phyloP scores from a whole-genome alignment of 1,140 invertebrate genomes.

The Dendrolimus punctatus region DNA sequence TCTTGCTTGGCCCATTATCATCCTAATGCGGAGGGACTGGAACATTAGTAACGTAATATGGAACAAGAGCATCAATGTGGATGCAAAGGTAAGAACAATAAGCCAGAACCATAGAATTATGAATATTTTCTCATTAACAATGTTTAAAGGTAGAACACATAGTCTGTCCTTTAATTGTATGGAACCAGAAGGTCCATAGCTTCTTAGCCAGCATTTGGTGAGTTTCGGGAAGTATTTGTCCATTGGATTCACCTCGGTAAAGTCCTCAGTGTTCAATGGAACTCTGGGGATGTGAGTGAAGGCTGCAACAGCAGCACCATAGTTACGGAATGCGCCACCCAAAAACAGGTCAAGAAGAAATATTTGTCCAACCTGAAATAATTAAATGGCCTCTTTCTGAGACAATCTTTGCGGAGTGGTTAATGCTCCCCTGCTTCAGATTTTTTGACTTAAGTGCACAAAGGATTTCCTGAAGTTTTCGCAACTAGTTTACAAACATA shows the following conservation, averaged over 20 bases:
- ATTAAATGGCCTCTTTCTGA: background rate
- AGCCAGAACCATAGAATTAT: constrained; percentile 89
- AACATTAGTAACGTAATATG: constrained; percentile 67
- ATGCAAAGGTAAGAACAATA: constrained; percentile 76
- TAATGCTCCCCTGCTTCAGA: too few species aligned
- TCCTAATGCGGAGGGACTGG: constrained; percentile 64
- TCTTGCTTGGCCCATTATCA: constrained; percentile 72
- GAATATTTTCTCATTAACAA: constrained; percentile 88
- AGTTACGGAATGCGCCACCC: constrained; percentile 80
- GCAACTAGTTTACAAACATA: too few species aligned
- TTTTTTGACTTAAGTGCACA: too few species aligned
- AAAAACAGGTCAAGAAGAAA: constrained; percentile 81
- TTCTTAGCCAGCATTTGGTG: constrained; percentile 84
- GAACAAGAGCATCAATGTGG: constrained; percentile 77
- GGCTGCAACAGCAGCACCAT: constrained; percentile 75
- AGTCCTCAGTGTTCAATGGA: constrained; percentile 30
- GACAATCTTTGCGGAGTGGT: too few species aligned
- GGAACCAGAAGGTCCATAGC: constrained; percentile 76
- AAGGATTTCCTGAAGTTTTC: too few species aligned
- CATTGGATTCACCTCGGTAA: constrained; percentile 68
- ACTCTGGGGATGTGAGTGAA: constrained; percentile 53
- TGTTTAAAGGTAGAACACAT: constrained; percentile 83
- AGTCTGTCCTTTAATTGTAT: constrained; percentile 76
- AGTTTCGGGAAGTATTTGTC: constrained; percentile 80
- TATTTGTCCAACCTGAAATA: constrained; percentile 72